A percentile compares a stretch with the other conserved stretches of the same genome.
Conservation (phyloP, 2,113 vertebrate species). For the Myotis lucifugus region DNA sequence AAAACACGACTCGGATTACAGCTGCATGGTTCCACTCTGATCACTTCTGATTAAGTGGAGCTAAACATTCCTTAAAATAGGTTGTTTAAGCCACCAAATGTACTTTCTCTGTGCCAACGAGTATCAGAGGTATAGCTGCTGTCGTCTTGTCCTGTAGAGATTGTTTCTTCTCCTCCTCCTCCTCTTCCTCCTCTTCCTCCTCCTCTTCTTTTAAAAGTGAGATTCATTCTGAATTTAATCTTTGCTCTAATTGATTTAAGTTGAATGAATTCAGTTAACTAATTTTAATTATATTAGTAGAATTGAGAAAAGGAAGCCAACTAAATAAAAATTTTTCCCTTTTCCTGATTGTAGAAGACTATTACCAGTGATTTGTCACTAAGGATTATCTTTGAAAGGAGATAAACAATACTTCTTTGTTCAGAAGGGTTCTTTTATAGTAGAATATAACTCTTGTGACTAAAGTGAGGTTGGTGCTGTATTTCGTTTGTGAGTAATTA, state of each 20-base stretch:
- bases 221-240: conserved; percentile 77
- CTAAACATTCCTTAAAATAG: conserved; percentile 84
- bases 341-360: conserved; percentile 74
- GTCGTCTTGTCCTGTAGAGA: neutral
- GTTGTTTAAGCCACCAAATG: conserved; percentile 72
- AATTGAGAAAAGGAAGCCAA: conserved; percentile 73
- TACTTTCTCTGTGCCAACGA: conserved; percentile 63
- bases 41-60: conserved; percentile 84
- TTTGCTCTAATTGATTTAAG: conserved; percentile 75
- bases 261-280: conserved; percentile 83
- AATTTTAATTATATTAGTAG: conserved; percentile 81
- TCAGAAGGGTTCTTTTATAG: conserved; percentile 68
- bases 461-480: conserved; percentile 9
- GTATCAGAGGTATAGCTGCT: conserved; percentile 64
- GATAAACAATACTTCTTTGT: conserved; percentile 72
- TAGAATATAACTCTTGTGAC: conserved; percentile 61
- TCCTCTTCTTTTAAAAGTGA: neutral
- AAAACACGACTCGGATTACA: conserved; percentile 86
- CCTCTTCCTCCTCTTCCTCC: no score
- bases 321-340: conserved; percentile 67
- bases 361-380: conserved; percentile 71
- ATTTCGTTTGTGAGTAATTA: conserved; percentile 59
- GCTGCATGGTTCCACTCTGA: conserved; percentile 83
- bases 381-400: conserved; percentile 70
- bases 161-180: no score